Evolutionary conservation across 2,888 invertebrate species (phyloP).

Genomic region (Tenthredo amoena): DNA sequence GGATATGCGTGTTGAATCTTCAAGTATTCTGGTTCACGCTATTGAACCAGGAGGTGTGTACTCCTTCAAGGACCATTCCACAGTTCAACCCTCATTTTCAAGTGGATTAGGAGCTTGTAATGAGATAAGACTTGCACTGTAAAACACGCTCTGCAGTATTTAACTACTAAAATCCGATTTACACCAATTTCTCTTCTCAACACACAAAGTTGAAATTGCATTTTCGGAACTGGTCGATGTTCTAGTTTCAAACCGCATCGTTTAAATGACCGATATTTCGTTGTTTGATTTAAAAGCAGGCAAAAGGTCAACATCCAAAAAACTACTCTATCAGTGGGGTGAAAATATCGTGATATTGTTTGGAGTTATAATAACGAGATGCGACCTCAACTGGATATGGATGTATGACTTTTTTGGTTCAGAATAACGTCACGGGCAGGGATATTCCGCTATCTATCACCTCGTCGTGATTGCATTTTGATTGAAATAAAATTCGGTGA

Average conservation of each 20-base stretch:
- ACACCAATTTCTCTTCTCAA: background rate
- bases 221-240: background rate
- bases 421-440: background rate
- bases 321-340: background rate
- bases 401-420: background rate
- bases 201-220: background rate
- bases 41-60: background rate
- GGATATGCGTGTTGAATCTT: slow-evolving; percentile 34
- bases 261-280: background rate
- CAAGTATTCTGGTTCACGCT: background rate
- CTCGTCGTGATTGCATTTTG: background rate
- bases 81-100: background rate
- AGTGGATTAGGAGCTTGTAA: background rate
- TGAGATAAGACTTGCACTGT: background rate
- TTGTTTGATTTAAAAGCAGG: too few species aligned
- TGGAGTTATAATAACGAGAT: background rate
- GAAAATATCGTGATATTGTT: background rate
- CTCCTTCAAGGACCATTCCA: background rate
- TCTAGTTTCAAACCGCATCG: background rate
- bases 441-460: background rate
- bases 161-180: background rate
- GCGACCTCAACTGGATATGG: background rate
- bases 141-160: background rate
- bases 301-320: too few species aligned
- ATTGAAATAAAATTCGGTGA: background rate